Percentiles rank a stretch among this genome's conserved stretches.
Conservation (phyloP, 2,797 vertebrate genomes). For the Urosaurus nigricauda region DNA sequence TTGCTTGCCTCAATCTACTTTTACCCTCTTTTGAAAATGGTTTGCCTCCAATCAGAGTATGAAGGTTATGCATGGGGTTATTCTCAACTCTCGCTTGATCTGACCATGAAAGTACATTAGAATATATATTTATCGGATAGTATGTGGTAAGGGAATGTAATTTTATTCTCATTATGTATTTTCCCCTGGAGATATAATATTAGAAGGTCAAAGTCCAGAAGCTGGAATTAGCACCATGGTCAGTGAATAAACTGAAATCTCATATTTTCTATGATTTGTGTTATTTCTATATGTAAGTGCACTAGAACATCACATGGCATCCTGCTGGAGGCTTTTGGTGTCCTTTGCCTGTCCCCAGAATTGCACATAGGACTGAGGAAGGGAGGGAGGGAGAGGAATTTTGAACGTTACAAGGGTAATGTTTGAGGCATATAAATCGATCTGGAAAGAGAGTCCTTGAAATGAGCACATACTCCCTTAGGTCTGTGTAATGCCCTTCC, state of each 20-base stretch:
- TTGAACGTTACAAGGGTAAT: conserved; percentile 28
- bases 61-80: not conserved
- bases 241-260: not conserved
- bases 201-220: conserved; percentile 22
- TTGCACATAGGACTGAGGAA: not conserved
- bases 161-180: conserved; percentile 2
- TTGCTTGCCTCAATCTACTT: not conserved
- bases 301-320: not conserved
- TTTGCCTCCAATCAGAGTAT: not conserved
- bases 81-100: not conserved
- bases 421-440: not conserved
- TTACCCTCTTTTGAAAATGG: not conserved
- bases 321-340: conserved; percentile 16
- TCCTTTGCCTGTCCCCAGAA: not conserved
- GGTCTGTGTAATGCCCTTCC: conserved; percentile 31
- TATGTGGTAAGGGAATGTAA: not conserved
- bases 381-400: conserved; percentile 11
- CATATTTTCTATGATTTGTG: conserved; percentile 16
- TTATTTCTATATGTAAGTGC: not conserved
- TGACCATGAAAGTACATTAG: not conserved
- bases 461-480: conserved; percentile 18
- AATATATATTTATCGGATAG: not conserved
- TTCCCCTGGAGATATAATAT: not conserved
- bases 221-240: conserved; percentile 1
- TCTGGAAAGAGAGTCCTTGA: conserved; percentile 31